Conservation (phyloP, 2,888 invertebrate genomes). For the Epistrophe eligans region DNA sequence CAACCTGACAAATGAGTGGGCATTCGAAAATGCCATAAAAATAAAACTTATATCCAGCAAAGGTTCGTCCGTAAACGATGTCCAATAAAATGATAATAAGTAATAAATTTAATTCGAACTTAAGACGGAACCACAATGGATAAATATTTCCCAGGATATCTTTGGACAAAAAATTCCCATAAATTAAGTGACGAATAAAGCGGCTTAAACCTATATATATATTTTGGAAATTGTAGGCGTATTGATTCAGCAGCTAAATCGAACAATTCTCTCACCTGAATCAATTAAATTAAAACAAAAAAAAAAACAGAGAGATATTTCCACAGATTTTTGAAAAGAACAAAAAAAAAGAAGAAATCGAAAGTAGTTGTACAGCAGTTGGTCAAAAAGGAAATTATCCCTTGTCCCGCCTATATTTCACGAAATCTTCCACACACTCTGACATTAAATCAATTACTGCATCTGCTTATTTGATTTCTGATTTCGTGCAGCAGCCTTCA, state of each 20-base stretch:
- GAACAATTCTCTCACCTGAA: constrained; percentile 64
- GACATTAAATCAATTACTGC: constrained; percentile 71
- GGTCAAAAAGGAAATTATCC: constrained; percentile 68
- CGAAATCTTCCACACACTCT: constrained; percentile 50
- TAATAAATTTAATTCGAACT: constrained; percentile 70
- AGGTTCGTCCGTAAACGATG: constrained; percentile 41
- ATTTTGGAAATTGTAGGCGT: constrained; percentile 57
- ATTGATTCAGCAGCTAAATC: constrained; percentile 49
- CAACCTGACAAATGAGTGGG: constrained; percentile 65
- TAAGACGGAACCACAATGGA: constrained; percentile 44
- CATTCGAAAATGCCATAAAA: constrained; percentile 44
- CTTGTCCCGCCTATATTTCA: constrained; percentile 67
- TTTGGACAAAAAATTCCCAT: constrained; percentile 18
- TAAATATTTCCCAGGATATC: constrained; percentile 22
- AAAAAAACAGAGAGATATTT: background rate
- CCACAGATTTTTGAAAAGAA: background rate
- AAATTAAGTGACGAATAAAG: constrained; percentile 26
- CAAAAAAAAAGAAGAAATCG: constrained; percentile 22
- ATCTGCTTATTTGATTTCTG: constrained; percentile 42
- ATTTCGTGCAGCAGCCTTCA: constrained; percentile 56
- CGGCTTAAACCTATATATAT: background rate
- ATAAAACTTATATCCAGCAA: constrained; percentile 37
- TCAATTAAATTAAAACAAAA: constrained; percentile 1
- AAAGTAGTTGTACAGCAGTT: constrained; percentile 62
- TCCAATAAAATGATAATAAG: constrained; percentile 72